These are phyloP conservation scores for Mythimna ferrago DNA, from an alignment of 2,888 invertebrate genomes.

Conservation along the genomic window DNA sequence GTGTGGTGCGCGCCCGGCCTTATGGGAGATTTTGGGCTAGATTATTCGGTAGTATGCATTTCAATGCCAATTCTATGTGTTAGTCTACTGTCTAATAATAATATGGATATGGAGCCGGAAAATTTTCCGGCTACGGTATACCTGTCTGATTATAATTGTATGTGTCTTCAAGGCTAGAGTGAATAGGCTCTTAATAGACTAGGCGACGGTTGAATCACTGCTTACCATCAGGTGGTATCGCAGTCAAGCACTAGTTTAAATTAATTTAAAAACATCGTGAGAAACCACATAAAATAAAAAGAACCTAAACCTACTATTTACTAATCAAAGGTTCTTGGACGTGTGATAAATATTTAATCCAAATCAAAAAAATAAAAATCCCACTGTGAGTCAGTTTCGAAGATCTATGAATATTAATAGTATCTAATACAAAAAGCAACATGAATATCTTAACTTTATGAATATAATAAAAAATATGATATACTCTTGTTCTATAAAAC, in stretches of 20 bases:
- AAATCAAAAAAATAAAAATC: constrained; percentile 20
- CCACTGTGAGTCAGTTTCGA: constrained; percentile 30
- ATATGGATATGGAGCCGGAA: too few species aligned
- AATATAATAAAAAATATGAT: neutral
- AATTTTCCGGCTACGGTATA: too few species aligned
- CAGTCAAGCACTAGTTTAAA: too few species aligned
- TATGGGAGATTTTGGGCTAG: neutral
- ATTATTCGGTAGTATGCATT: neutral
- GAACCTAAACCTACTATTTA: neutral
- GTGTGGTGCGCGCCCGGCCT: constrained; percentile 1
- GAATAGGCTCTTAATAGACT: too few species aligned
- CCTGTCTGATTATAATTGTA: too few species aligned
- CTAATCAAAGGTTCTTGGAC: neutral
- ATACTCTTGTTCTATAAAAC: constrained; percentile 1
- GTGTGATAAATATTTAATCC: constrained; percentile 11
- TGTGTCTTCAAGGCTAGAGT: too few species aligned
- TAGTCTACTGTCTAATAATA: neutral
- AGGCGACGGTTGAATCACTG: too few species aligned
- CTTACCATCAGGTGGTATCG: too few species aligned
- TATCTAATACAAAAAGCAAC: neutral
- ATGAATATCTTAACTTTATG: neutral
- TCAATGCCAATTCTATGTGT: neutral
- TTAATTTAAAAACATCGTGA: neutral
- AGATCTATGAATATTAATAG: neutral
- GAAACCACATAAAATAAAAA: constrained; percentile 24